phyloP scores from a whole-genome alignment of 2,797 vertebrate genomes.

The Euthynnus affinis region DNA sequence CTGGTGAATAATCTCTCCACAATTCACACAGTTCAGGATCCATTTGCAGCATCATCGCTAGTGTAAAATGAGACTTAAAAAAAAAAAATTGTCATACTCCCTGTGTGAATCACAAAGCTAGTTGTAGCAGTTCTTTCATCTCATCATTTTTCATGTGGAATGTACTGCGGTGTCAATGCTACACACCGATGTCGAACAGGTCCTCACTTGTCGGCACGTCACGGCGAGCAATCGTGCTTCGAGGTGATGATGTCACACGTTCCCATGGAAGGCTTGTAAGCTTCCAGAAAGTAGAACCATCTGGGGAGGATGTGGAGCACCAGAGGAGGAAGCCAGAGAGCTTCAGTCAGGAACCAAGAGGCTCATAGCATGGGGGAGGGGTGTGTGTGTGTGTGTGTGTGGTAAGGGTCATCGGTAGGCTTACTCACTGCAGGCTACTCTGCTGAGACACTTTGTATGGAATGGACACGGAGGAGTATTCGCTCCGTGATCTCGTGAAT shows the following conservation, averaged over 20 bases:
- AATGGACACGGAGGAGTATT: conserved; percentile 27
- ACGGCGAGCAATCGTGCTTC: background rate
- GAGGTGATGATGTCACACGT: conserved; percentile 53
- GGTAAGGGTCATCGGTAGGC: conserved; percentile 18
- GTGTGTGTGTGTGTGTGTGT: conserved; percentile 4
- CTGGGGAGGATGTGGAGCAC: conserved; percentile 62
- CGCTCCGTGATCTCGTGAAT: background rate
- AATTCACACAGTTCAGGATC: background rate
- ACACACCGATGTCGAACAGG: background rate
- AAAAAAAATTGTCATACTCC: background rate
- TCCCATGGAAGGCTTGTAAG: conserved; percentile 51
- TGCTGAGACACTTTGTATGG: conserved; percentile 33
- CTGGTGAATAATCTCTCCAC: conserved; percentile 13
- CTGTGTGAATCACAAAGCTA: background rate
- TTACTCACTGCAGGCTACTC: conserved; percentile 46
- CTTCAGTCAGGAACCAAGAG: conserved; percentile 41
- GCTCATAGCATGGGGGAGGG: conserved; percentile 10
- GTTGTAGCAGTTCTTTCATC: background rate
- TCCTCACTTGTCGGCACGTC: conserved; percentile 20
- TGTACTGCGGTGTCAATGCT: conserved; percentile 8
- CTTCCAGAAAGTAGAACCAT: conserved; percentile 65
- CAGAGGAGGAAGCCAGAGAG: conserved; percentile 51
- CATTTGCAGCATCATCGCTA: background rate
- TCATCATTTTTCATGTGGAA: conserved; percentile 1
- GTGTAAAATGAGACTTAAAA: background rate